Conservation (phyloP, 2,888 invertebrate species). For the Spodoptera exigua region DNA sequence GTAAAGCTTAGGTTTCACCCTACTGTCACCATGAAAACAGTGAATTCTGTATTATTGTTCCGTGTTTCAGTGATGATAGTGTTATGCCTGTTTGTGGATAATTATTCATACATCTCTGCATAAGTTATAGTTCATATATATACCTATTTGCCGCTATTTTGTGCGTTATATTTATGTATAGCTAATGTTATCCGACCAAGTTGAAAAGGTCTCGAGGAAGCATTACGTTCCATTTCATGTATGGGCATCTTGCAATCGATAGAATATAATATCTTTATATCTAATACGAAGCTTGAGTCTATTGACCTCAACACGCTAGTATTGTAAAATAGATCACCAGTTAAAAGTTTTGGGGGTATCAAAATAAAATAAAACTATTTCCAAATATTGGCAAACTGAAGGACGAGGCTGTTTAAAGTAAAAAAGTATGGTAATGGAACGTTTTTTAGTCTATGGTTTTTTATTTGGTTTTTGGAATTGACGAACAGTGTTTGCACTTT, state of each 20-base stretch:
- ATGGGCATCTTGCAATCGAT: conserved; percentile 50
- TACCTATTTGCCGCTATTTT: conserved; percentile 87
- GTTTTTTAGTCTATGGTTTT: conserved; percentile 81
- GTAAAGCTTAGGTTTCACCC: conserved; percentile 66
- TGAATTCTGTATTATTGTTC: conserved; percentile 29
- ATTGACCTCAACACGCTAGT: conserved; percentile 26
- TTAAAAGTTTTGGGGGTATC: neutral
- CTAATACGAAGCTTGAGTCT: conserved; percentile 19
- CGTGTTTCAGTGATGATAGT: conserved; percentile 4
- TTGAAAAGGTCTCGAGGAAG: conserved; percentile 66
- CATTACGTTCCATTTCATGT: conserved; percentile 75
- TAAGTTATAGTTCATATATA: conserved; percentile 74
- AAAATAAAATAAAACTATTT: neutral
- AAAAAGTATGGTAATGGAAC: conserved; percentile 60
- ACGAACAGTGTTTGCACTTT: conserved; percentile 28
- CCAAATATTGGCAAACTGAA: conserved; percentile 6
- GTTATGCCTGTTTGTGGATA: conserved; percentile 30
- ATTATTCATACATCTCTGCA: conserved; percentile 69
- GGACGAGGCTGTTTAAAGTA: conserved; percentile 1
- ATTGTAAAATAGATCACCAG: conserved; percentile 1
- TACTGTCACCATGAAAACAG: conserved; percentile 55
- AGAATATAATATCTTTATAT: conserved; percentile 30
- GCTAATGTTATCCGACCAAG: conserved; percentile 75
- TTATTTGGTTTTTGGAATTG: conserved; percentile 65
- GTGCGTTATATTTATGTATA: conserved; percentile 74